These are phyloP conservation scores for Atlantisia rogersi DNA, from an alignment of 2,113 vertebrate genomes.

Conservation along the genomic window DNA sequence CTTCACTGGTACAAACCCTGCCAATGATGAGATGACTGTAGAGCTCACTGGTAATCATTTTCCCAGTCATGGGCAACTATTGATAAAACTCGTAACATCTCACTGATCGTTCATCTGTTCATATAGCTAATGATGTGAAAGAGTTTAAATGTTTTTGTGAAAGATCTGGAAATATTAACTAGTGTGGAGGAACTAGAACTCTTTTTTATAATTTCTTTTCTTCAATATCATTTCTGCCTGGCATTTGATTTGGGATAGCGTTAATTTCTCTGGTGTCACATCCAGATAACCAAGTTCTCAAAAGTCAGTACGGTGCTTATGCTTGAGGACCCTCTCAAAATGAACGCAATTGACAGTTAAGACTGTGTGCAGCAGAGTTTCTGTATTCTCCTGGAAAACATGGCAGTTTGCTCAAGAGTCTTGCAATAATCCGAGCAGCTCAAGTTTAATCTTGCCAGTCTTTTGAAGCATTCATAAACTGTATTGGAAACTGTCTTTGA, in stretches of 20 bases:
- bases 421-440: not conserved
- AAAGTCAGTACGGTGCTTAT: not conserved
- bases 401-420: not conserved
- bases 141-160: not conserved
- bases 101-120: not conserved
- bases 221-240: not conserved
- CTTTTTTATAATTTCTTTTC: not conserved
- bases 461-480: not conserved
- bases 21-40: not conserved
- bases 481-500: not conserved
- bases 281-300: not conserved
- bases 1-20: not conserved
- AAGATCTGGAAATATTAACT: not conserved
- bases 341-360: not conserved
- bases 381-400: not conserved
- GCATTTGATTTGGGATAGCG: not conserved
- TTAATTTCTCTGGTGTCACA: not conserved
- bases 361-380: not conserved
- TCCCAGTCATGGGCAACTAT: not conserved
- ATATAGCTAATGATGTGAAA: not conserved
- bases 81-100: not conserved
- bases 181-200: accelerated
- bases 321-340: not conserved
- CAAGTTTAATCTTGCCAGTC: not conserved
- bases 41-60: not conserved